Evolutionary conservation across 2,113 vertebrate genomes (phyloP).

Genomic region (Electrona antarctica): DNA sequence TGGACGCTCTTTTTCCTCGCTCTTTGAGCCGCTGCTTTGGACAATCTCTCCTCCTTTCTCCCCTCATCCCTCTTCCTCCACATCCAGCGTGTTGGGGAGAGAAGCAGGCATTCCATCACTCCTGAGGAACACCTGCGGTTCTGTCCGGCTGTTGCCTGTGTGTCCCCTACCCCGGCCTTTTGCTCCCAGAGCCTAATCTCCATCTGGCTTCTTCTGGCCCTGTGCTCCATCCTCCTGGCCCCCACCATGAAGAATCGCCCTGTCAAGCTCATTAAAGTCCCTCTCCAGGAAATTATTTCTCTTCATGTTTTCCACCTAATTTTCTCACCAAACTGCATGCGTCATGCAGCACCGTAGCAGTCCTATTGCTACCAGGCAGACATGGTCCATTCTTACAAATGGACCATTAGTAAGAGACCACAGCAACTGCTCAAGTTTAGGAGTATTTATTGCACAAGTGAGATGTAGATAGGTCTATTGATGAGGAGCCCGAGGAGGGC

Average conservation of each 20-base stretch:
- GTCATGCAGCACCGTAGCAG: too few species aligned
- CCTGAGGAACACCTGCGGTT: conserved; percentile 52
- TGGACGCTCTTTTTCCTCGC: conserved; percentile 18
- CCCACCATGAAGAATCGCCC: conserved; percentile 68
- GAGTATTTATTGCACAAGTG: too few species aligned
- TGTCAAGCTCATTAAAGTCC: conserved; percentile 78
- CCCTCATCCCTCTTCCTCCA: conserved; percentile 58
- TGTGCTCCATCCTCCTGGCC: conserved; percentile 61
- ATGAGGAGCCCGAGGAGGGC: too few species aligned
- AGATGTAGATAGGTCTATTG: too few species aligned
- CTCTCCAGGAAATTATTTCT: too few species aligned
- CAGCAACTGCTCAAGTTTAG: too few species aligned
- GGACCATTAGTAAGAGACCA: too few species aligned
- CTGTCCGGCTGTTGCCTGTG: conserved; percentile 43
- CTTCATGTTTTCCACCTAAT: too few species aligned
- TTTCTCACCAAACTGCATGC: too few species aligned
- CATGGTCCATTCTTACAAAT: too few species aligned
- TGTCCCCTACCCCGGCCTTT: background rate
- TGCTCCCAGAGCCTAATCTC: conserved; percentile 56
- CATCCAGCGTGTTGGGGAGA: conserved; percentile 62
- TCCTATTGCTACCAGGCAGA: too few species aligned
- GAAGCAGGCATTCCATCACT: conserved; percentile 69
- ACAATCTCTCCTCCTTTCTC: conserved; percentile 1
- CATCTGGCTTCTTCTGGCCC: conserved; percentile 70
- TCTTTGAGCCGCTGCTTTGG: conserved; percentile 23